Evolutionary conservation across 1,140 invertebrate species (phyloP), one percentile per base, ranked within the genome.

Genomic region (Patella vulgata): DNA sequence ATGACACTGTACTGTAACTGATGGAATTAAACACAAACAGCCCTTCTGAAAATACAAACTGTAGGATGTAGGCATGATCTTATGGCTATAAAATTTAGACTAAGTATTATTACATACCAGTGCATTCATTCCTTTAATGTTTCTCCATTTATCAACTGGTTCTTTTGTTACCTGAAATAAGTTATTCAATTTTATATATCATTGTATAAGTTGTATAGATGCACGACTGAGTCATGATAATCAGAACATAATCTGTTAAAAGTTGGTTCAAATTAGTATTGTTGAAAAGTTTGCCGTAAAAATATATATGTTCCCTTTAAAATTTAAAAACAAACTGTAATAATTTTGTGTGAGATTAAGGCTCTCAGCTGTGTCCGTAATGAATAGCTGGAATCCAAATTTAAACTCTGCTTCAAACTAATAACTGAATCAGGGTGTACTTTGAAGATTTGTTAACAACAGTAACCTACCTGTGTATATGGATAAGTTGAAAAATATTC

Each of bases 51-150:
- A 25, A 52, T n/a, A 52, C 17, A 52, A 52, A 52, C 17, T 14
- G 17, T 8, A 28, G 17, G 31, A n/a, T n/a, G n/a, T n/a, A n/a
- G n/a, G n/a, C n/a, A n/a, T n/a, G n/a, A n/a, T n/a, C n/a, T n/a
- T n/a, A n/a, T n/a, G n/a, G n/a, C n/a, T n/a, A 31, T 11, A 52
- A 55, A 2, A 23, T 21, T 30, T 25, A 21, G n/a, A 14, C 43
- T 27, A 27, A n/a, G 11, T 3, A 27, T 21, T 28, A 3, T 8
- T 36, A 58, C 59, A 62, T 59, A 73, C 75, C 46, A 94, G 82
- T 62, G 95, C 86, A 87, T 96, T 96, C 69, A 90, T 88, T 42
- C 93, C 93, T 39, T 88, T 83, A 0, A 94, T 84, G 85, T 95
- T 88, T 47, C 91, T 87, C 94, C 94, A 97, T 75, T 90, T 88